Base-by-base conservation (phyloP, 2,888 invertebrate genomes). In the Callyntrura guangdongensis region DNA sequence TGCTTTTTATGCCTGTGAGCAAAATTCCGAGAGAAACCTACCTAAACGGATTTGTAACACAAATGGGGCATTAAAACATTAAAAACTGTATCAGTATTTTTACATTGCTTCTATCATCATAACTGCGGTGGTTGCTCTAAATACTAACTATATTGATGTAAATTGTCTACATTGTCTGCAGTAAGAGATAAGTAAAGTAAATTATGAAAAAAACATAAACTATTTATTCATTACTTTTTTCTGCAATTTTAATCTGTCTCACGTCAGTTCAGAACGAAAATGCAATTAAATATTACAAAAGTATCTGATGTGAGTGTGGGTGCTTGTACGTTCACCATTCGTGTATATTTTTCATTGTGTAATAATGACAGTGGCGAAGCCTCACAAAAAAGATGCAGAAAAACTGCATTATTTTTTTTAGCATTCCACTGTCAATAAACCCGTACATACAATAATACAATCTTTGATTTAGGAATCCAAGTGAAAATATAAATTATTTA, bases 221-320 rank as follows among this genome's bases (percentile, higher is more conserved):
- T 45, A 36, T 27, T 12, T 6, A 14, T 4, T 36, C 0, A 5
- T 3, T n/a, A 36, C n/a, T 36, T 45, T 72, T 74, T 74, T 20
- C 47, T 49, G 47, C 36, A 36, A 36, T 17, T n/a, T 47, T 20
- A 74, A 20, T 45, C 36, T n/a, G 12, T 61, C 12, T 61, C 61
- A 8, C 17, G 12, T 69, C 36, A 12, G 22, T 5, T 3, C 36
- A 45, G 12, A 49, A 9, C 17, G 1, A 45, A 20, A 22, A 22
- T 3, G 17, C 22, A 74, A 77, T 77, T 53, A 77, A 77, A 77
- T 53, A 49, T 22, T 20, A 77, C 77, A 77, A 77, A 77, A 49
- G 53, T 77, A 53, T 77, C 77, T 53, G 53, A 25, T 36, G 6
- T 6, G 36, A 36, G 3, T 36, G 36, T 6, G 36, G 2, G 36